These are phyloP conservation scores for Orussus abietinus DNA, from an alignment of 1,140 invertebrate genomes.

Conservation along the genomic window DNA sequence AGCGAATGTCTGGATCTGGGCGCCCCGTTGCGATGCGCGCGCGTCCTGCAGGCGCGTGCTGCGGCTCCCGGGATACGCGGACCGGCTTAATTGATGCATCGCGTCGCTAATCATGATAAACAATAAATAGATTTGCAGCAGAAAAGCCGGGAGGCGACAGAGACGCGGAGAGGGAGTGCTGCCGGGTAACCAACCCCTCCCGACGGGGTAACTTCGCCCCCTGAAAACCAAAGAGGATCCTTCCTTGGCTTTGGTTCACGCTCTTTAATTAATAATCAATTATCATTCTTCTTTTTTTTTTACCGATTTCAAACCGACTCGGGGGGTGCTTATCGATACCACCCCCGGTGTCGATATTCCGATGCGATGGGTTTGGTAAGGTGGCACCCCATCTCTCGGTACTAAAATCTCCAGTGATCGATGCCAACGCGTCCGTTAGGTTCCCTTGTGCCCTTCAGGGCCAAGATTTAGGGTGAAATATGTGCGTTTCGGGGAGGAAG, in stretches of 20 bases:
- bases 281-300: not conserved
- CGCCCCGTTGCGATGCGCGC: slow-evolving; percentile 10
- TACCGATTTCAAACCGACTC: slow-evolving; percentile 3
- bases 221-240: too few relatives aligned
- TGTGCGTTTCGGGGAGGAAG: too few relatives aligned
- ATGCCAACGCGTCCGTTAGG: too few relatives aligned
- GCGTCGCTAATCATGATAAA: slow-evolving; percentile 43
- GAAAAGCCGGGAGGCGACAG: too few relatives aligned
- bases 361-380: not conserved
- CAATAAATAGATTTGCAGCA: slow-evolving; percentile 41
- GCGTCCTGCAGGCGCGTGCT: slow-evolving; percentile 9
- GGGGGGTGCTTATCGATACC: slow-evolving; percentile 5
- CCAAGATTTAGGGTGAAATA: too few relatives aligned
- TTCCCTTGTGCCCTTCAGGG: too few relatives aligned
- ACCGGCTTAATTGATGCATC: slow-evolving; percentile 43
- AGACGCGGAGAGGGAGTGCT: too few relatives aligned
- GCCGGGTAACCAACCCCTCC: too few relatives aligned
- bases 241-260: too few relatives aligned
- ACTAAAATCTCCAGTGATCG: too few relatives aligned
- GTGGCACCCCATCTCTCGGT: not conserved
- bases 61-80: slow-evolving; percentile 20
- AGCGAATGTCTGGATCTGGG: slow-evolving; percentile 45
- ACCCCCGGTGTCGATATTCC: slow-evolving; percentile 5
- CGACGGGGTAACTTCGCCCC: too few relatives aligned
- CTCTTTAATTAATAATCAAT: too few relatives aligned